Conservation (phyloP, 2,888 invertebrate genomes). For the Ophion obscuratus region DNA sequence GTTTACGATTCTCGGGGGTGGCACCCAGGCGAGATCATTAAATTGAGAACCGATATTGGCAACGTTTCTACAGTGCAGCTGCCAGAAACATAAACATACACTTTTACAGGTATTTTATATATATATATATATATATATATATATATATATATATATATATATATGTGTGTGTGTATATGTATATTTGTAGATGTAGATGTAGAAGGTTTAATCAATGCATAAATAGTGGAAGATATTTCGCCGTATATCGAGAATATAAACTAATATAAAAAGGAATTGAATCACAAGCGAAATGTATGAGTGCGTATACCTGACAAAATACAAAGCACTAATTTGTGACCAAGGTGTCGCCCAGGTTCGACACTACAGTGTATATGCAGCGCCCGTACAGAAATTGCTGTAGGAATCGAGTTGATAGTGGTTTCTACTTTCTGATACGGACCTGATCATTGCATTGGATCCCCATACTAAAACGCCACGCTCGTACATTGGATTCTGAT, state of each 20-base stretch:
- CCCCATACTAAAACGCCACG: too few relatives aligned
- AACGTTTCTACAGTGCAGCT: slow-evolving; percentile 80
- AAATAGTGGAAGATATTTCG: slow-evolving; percentile 70
- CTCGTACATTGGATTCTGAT: too few relatives aligned
- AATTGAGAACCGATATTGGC: slow-evolving; percentile 84
- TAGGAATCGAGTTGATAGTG: too few relatives aligned
- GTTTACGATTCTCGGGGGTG: slow-evolving; percentile 64
- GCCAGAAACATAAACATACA: slow-evolving; percentile 82
- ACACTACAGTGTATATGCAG: slow-evolving; percentile 82
- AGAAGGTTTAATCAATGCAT: slow-evolving; percentile 13
- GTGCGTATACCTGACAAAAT: slow-evolving; percentile 27
- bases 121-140: slow-evolving; percentile 2
- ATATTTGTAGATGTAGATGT: not conserved
- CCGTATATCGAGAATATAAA: slow-evolving; percentile 60
- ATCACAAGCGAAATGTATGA: not conserved
- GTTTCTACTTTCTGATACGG: too few relatives aligned
- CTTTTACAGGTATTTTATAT: slow-evolving; percentile 60
- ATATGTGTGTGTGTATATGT: slow-evolving; percentile 11
- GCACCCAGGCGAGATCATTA: slow-evolving; percentile 78
- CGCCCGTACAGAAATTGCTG: too few relatives aligned
- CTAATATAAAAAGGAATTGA: slow-evolving; percentile 24
- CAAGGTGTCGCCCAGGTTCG: slow-evolving; percentile 83
- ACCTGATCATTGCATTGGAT: too few relatives aligned
- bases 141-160: slow-evolving; percentile 12
- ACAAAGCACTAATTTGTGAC: slow-evolving; percentile 83